Base-by-base conservation (phyloP, 2,888 invertebrate genomes). In the Latrodectus hesperus region DNA sequence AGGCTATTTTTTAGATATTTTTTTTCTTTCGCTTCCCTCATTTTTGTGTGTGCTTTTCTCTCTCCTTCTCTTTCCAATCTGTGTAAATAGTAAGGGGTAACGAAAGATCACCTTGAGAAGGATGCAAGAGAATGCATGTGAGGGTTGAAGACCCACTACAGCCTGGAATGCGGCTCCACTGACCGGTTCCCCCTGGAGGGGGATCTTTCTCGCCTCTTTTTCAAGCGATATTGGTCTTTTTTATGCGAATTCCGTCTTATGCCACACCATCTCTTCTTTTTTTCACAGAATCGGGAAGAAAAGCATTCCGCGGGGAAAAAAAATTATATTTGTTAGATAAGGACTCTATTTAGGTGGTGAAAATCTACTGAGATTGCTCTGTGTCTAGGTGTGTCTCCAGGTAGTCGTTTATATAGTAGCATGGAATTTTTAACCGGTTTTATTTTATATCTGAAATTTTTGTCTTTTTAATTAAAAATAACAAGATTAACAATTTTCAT, bases 121-220 rank as follows among this genome's bases (percentile, higher is more conserved):
- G 38, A 38, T 60, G 52, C 10, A 67, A 16, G 65, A n/a, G 38
- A 6, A 38, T 60, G 52, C 10, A 67, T 17, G 65, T 65, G 73
- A 77, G 84, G 84, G 84, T 84, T 84, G 84, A 84, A 77, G 82
- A 74, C 74, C 82, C 73, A 82, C 68, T 17, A 51, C 71, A 17
- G 81, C 55, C 53, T 17, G 78, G 84, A 84, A 84, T 84, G 84
- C 71, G 70, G 84, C 71, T 77, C 84, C 72, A 67, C 76, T 84
- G 77, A 77, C 84, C 84, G 84, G 78, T 78, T 84, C 53, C 64
- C 73, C 72, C 84, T 73, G 22, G 17, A 72, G 78, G 84, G 73
- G 81, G 70, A 6, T 64, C 76, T 51, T 70, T 70, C 70, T 38
- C 70, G 67, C 52, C 64, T 81, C 52, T 67, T 67, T 81, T 65